Evolutionary conservation across 2,797 vertebrate genomes (phyloP).

Genomic region (Chaunax sp.): DNA sequence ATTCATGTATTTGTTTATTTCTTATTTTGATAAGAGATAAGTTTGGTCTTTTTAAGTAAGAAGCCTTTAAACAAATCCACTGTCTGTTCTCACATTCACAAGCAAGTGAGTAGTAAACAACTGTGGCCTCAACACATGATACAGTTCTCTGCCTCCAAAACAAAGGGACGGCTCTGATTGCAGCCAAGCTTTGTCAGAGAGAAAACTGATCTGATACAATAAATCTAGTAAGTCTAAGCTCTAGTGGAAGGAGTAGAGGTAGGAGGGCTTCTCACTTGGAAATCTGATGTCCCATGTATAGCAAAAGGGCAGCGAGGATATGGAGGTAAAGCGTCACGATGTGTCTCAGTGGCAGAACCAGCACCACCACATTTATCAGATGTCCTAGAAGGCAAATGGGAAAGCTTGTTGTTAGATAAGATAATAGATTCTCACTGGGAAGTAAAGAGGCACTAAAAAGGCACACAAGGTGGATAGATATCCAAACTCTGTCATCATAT

Average conservation of each 20-base stretch:
- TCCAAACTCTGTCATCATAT: neutral
- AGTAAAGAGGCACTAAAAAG: neutral
- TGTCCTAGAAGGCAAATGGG: conserved; percentile 80
- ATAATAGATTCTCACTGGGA: neutral
- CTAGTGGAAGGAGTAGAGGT: neutral
- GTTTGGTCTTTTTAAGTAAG: neutral
- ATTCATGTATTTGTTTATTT: neutral
- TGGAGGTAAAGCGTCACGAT: conserved; percentile 90
- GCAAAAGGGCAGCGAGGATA: conserved; percentile 83
- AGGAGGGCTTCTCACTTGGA: conserved; percentile 82
- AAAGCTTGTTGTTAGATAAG: neutral
- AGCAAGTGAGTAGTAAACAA: conserved; percentile 2
- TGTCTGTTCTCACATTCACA: neutral
- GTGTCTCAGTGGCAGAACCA: conserved; percentile 85
- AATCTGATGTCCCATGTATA: conserved; percentile 86
- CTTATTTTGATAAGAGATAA: neutral
- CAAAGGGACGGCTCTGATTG: neutral
- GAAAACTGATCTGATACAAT: conserved; percentile 13
- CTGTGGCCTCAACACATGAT: rapidly evolving
- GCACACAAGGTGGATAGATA: neutral
- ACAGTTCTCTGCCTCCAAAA: neutral
- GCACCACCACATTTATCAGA: conserved; percentile 83
- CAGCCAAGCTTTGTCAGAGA: conserved; percentile 1
- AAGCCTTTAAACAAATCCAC: neutral
- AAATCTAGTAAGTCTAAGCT: neutral